phyloP scores from a whole-genome alignment of 2,888 invertebrate species.

The Idaea aversata region DNA sequence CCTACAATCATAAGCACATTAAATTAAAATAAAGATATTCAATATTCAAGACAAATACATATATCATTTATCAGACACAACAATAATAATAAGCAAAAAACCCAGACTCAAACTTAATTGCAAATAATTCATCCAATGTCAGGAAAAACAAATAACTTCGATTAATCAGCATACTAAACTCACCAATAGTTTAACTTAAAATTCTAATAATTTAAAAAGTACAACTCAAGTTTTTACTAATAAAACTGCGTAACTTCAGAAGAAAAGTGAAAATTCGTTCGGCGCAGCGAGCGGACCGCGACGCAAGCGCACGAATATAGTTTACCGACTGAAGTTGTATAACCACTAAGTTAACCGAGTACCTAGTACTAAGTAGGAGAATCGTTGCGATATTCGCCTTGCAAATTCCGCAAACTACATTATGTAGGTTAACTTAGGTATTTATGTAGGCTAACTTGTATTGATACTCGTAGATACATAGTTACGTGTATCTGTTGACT shows the following conservation, averaged over 20 bases:
- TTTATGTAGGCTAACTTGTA: not conserved
- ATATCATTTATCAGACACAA: not conserved
- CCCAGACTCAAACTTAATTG: not conserved
- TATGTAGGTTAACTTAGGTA: not conserved
- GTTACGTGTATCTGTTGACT: no score
- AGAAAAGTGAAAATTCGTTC: constrained; percentile 42
- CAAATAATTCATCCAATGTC: not conserved
- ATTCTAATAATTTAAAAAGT: not conserved
- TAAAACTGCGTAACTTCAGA: constrained; percentile 12
- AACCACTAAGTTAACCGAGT: constrained; percentile 35
- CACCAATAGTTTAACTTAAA: not conserved
- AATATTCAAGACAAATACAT: not conserved
- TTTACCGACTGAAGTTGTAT: constrained; percentile 50
- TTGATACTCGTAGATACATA: no score
- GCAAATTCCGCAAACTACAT: constrained; percentile 7
- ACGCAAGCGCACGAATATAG: constrained; percentile 41
- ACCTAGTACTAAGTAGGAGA: constrained; percentile 38
- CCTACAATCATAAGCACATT: no score
- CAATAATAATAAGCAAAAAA: not conserved
- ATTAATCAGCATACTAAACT: not conserved
- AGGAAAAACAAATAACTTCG: not conserved
- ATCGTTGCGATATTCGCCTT: constrained; percentile 17
- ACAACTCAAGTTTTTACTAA: not conserved
- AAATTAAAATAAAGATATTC: not conserved
- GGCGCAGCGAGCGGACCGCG: constrained; percentile 34